Conservation (phyloP, 92 coral and sea anemone species). For the Meandrina meandrites region DNA sequence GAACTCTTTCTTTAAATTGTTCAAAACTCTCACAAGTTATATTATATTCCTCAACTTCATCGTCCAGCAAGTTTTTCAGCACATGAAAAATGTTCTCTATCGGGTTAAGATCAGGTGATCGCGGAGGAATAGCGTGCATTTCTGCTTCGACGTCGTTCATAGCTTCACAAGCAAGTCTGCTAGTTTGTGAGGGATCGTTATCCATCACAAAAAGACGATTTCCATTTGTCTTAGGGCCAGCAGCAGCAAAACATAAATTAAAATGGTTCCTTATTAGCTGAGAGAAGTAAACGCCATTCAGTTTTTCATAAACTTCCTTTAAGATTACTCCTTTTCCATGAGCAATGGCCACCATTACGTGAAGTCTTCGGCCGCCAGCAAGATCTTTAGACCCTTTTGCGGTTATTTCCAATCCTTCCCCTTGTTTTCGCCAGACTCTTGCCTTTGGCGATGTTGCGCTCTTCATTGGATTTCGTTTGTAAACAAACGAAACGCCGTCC, state of each 20-base stretch:
- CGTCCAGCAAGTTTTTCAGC: slow-evolving; percentile 23
- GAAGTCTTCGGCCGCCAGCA: slow-evolving; percentile 57
- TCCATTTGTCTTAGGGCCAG: too few species aligned
- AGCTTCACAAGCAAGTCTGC: slow-evolving; percentile 28
- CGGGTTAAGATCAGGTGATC: slow-evolving; percentile 44
- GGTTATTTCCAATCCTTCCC: slow-evolving; percentile 59
- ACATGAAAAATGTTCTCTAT: too few species aligned
- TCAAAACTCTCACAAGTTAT: slow-evolving; percentile 46
- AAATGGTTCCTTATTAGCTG: too few species aligned
- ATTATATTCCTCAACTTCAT: slow-evolving; percentile 8
- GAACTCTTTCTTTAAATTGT: slow-evolving; percentile 38
- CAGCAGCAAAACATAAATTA: too few species aligned
- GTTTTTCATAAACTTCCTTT: slow-evolving; percentile 47
- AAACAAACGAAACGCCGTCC: slow-evolving; percentile 53
- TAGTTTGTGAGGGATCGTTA: slow-evolving; percentile 65
- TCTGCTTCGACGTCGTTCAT: slow-evolving; percentile 46
- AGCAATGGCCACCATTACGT: slow-evolving; percentile 58
- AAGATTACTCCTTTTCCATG: slow-evolving; percentile 58
- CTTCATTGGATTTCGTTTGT: slow-evolving; percentile 46
- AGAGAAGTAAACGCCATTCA: too few species aligned
- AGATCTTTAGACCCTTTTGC: too few species aligned
- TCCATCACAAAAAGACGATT: slow-evolving; percentile 75
- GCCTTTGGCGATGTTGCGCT: slow-evolving; percentile 37
- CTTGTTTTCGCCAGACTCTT: slow-evolving; percentile 51
- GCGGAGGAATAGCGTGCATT: slow-evolving; percentile 39